Percentiles rank a stretch among this genome's conserved stretches.
Evolutionary conservation across 2,113 vertebrate species (phyloP).

Genomic region (Carlito syrichta): DNA sequence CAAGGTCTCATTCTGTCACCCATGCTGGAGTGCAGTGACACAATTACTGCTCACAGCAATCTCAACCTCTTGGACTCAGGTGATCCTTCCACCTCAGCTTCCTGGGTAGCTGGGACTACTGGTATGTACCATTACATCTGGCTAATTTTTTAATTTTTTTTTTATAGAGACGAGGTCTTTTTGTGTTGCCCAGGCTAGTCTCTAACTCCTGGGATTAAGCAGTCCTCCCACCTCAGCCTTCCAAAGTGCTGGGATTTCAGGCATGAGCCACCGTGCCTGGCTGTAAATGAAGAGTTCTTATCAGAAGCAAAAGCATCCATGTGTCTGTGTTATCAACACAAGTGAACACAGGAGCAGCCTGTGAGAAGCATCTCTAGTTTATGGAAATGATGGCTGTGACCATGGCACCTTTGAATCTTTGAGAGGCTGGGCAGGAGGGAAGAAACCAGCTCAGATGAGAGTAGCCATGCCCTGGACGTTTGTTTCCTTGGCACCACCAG

Average conservation of each 20-base stretch:
- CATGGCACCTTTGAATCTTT: no score
- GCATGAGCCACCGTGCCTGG: background rate
- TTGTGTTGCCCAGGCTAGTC: background rate
- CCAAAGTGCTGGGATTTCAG: background rate
- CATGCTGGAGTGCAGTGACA: background rate
- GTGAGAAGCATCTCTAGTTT: background rate
- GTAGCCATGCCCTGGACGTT: background rate
- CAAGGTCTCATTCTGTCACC: no score
- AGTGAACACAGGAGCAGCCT: background rate
- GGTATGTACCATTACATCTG: background rate
- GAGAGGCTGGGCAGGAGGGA: background rate
- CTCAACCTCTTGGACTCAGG: background rate
- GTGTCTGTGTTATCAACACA: background rate
- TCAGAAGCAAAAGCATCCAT: background rate
- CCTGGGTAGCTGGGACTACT: background rate
- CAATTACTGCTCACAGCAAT: background rate
- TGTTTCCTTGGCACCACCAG: background rate
- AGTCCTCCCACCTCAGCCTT: background rate
- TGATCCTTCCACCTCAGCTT: background rate
- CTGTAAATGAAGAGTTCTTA: background rate
- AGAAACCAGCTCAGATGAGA: background rate
- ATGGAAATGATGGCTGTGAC: rapidly evolving
- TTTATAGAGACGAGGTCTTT: background rate
- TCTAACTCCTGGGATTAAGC: background rate
- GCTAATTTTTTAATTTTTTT: background rate